These are phyloP conservation scores for Globodera rostochiensis DNA, from an alignment of 1,140 invertebrate species.

Conservation along the genomic window DNA sequence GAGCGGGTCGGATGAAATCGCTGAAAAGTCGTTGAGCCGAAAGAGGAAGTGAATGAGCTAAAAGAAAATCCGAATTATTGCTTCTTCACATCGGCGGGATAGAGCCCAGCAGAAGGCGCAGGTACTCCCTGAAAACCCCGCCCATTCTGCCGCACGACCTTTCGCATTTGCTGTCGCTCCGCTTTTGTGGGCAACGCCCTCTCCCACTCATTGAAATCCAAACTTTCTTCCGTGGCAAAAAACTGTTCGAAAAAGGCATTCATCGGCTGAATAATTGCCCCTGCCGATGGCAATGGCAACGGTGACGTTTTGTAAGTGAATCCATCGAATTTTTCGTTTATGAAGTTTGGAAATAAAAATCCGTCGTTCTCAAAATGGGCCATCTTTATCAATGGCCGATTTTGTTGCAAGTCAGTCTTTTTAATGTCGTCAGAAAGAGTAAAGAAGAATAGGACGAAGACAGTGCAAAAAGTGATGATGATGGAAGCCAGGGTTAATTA, in stretches of 20 bases:
- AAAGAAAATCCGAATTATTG: background rate
- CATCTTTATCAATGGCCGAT: too few species aligned
- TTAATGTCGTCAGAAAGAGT: background rate
- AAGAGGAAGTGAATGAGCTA: conserved; percentile 29
- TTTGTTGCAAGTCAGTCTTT: background rate
- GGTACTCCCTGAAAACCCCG: too few species aligned
- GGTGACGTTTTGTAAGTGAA: background rate
- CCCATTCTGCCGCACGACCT: conserved; percentile 15
- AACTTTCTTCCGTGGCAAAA: conserved; percentile 33
- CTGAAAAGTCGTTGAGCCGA: conserved; percentile 20
- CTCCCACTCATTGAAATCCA: conserved; percentile 41
- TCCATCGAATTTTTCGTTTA: background rate
- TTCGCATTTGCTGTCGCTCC: conserved; percentile 40
- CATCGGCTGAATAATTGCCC: conserved; percentile 30
- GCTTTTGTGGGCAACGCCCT: conserved; percentile 39
- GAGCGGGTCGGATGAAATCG: conserved; percentile 7
- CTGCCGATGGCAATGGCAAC: background rate
- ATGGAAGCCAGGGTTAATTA: background rate
- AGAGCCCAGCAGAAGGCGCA: too few species aligned
- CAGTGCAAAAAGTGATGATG: background rate
- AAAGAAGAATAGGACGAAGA: background rate
- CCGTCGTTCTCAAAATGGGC: too few species aligned
- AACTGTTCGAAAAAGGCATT: conserved; percentile 33
- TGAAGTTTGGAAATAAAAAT: background rate
- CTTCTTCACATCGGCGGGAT: background rate